phyloP scores from a whole-genome alignment of 1,140 invertebrate species.

The Neodiprion fabricii region DNA sequence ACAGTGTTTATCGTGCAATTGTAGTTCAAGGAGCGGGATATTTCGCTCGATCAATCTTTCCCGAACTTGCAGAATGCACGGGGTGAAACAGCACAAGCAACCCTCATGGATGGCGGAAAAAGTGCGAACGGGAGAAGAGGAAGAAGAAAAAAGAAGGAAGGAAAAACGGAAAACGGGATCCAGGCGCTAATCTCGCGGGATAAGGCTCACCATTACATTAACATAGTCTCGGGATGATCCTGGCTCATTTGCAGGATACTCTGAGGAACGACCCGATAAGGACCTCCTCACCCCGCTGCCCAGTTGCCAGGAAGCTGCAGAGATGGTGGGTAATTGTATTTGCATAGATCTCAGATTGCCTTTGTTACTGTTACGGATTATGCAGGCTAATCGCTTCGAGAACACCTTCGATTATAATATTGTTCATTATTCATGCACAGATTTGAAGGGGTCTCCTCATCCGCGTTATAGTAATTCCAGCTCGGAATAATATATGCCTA shows the following conservation, averaged over 20 bases:
- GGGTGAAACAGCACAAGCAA: neutral
- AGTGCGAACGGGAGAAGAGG: neutral
- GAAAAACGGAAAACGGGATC: neutral
- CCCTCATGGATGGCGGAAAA: neutral
- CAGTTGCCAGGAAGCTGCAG: constrained; percentile 16
- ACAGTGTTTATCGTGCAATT: no score
- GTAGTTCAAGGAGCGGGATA: no score
- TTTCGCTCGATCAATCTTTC: no score
- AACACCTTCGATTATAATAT: neutral
- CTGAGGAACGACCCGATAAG: constrained; percentile 54
- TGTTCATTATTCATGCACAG: no score
- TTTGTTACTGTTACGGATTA: constrained; percentile 30
- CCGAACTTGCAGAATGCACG: neutral
- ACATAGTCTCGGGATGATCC: constrained; percentile 50
- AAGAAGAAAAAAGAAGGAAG: neutral
- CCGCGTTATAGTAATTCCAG: no score
- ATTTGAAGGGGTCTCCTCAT: no score
- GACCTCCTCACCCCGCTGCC: constrained; percentile 35
- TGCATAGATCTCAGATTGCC: constrained; percentile 53
- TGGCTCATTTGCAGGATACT: constrained; percentile 50
- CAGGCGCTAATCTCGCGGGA: constrained; percentile 30
- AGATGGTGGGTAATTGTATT: constrained; percentile 44
- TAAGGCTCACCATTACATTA: constrained; percentile 42
- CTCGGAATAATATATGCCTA: no score
- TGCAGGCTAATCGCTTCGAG: neutral